Evolutionary conservation across 2,797 vertebrate species (phyloP).

Genomic region (Xenentodon cancila): DNA sequence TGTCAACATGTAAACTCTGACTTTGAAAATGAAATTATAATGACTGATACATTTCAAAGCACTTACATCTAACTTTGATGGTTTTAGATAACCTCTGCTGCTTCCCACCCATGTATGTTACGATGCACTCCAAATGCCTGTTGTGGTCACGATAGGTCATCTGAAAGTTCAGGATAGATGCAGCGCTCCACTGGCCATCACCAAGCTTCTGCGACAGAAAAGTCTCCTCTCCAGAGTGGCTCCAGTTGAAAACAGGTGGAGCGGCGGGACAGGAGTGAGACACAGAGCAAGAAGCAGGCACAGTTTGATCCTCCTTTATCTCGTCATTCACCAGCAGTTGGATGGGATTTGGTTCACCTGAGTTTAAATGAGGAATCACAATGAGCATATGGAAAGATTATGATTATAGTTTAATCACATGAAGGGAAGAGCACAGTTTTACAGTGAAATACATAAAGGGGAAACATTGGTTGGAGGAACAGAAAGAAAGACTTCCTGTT

Average conservation of each 20-base stretch:
- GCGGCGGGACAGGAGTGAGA: slow-evolving; percentile 65
- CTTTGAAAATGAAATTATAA: too few species aligned
- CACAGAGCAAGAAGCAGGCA: slow-evolving; percentile 65
- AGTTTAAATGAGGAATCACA: slow-evolving; percentile 1
- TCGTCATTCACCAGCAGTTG: slow-evolving; percentile 44
- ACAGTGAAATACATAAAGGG: background rate
- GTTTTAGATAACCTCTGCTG: background rate
- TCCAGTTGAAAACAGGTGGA: slow-evolving; percentile 75
- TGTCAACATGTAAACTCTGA: too few species aligned
- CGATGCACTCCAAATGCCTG: slow-evolving; percentile 57
- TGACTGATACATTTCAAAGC: too few species aligned
- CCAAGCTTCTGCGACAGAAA: slow-evolving; percentile 24
- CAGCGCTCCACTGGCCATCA: slow-evolving; percentile 52
- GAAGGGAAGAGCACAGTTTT: too few species aligned
- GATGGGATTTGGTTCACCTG: slow-evolving; percentile 47
- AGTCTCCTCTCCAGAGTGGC: slow-evolving; percentile 36
- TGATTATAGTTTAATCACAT: background rate
- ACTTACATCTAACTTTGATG: slow-evolving; percentile 74
- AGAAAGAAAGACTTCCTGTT: background rate
- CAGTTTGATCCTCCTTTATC: slow-evolving; percentile 21
- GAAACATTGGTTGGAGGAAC: background rate
- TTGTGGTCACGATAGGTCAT: slow-evolving; percentile 46
- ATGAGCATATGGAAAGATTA: background rate
- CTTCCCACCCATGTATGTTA: slow-evolving; percentile 48
- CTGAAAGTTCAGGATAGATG: slow-evolving; percentile 65